Percentiles rank a stretch among this genome's conserved stretches.
phyloP scores from a whole-genome alignment of 2,113 vertebrate species.

The Balaeniceps rex region DNA sequence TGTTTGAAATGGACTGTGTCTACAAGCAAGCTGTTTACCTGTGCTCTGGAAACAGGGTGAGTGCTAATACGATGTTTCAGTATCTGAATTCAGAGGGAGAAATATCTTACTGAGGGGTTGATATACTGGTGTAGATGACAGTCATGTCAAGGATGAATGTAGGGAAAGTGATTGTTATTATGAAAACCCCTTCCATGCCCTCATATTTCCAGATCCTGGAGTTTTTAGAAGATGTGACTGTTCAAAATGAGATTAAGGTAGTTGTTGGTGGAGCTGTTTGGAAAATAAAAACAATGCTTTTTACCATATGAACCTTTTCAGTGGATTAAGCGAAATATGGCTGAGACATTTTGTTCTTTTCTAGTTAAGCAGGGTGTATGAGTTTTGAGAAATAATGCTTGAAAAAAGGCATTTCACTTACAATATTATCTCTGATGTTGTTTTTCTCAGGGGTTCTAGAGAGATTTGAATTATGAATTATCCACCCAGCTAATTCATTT shows the following conservation, averaged over 20 bases:
- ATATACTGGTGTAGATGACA: background rate
- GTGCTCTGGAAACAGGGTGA: background rate
- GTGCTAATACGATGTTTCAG: background rate
- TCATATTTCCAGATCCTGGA: background rate
- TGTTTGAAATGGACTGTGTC: background rate
- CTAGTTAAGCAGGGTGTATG: background rate
- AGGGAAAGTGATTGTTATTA: background rate
- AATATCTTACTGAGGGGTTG: background rate
- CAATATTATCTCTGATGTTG: background rate
- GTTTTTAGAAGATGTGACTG: background rate
- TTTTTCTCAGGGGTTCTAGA: background rate
- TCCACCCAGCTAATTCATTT: background rate
- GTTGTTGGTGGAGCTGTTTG: background rate
- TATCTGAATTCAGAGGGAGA: background rate
- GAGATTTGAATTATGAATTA: background rate
- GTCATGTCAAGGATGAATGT: background rate
- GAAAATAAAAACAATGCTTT: background rate
- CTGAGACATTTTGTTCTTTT: background rate
- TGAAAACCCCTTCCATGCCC: background rate
- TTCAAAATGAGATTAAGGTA: background rate
- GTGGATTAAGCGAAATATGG: background rate
- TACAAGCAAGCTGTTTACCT: background rate
- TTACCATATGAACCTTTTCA: background rate
- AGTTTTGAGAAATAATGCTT: background rate
- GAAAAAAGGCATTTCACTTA: background rate